Evolutionary conservation across 2,113 vertebrate species (phyloP), one percentile per base, ranked within the genome.

Genomic region (Cryptomyrus ogoouensis): DNA sequence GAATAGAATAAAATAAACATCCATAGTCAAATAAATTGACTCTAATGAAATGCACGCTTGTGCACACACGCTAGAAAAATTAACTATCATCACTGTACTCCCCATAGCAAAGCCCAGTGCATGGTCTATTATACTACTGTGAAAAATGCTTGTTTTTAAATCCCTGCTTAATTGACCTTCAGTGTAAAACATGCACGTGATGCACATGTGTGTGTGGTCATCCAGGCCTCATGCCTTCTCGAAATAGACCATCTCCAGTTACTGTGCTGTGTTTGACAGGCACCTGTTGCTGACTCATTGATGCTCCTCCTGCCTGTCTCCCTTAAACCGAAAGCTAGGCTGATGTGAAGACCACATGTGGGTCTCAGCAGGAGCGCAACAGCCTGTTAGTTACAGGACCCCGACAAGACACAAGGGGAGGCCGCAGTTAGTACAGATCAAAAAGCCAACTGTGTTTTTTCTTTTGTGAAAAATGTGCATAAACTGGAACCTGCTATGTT

Each of bases 251-350:
- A 74, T 47, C 44, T 87, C 47, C 13, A 21, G 89, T 52, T 85
- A 27, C 52, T 89, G 24, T 89, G 31, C 52, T 62, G 44, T 7
- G 21, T 84, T 84, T 85, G 77, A 58, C 24, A 47, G 77, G 90
- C 92, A 92, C 91, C 91, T 93, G 92, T 91, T 92, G 90, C 89
- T 90, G 70, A 92, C 83, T 90, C 88, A 89, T 88, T 86, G 13
- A 46, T 8, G 21, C 31, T 47, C n/a, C 35, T 35, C 50, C 31
- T n/a, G 77, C 49, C 21, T 44, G 56, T 66, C 21, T 35, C 13
- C 7, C 24, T 35, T 56, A 27, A 89, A 87, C 89, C 62, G 85
- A 80, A 87, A 58, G 52, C 21, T 35, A 31, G 47, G 47, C 70
- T 42, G 77, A 62, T 89, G 50, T 9, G 24, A 56, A 42, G 35